Conservation (phyloP, 1,140 invertebrate species). For the Aphidius gifuensis region DNA sequence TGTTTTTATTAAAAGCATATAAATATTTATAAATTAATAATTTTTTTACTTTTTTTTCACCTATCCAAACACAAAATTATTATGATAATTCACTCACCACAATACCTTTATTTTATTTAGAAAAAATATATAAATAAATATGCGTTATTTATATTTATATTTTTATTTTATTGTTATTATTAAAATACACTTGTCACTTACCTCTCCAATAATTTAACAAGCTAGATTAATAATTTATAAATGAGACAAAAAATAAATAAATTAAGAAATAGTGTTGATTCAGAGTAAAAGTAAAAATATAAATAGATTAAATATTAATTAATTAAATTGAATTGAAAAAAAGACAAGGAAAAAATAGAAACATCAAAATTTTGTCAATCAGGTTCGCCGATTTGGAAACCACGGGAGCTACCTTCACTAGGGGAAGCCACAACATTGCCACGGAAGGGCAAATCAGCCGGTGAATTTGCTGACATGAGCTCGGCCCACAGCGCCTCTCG, state of each 20-base stretch:
- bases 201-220: neutral
- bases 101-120: neutral
- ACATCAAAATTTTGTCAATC: slow-evolving; percentile 26
- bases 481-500: slow-evolving; percentile 52
- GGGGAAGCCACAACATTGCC: slow-evolving; percentile 54
- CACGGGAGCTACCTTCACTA: slow-evolving; percentile 51
- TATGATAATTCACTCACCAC: neutral
- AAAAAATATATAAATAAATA: neutral
- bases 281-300: neutral
- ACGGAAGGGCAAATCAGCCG: slow-evolving; percentile 53
- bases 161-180: neutral
- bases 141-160: too few species aligned
- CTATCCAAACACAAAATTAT: neutral
- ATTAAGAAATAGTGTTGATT: slow-evolving; percentile 2
- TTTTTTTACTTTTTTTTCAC: neutral
- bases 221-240: neutral
- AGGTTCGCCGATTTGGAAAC: slow-evolving; percentile 56
- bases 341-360: slow-evolving; percentile 15
- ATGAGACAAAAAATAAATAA: neutral
- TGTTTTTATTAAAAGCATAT: neutral
- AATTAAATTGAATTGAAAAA: slow-evolving; percentile 3
- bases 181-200: neutral
- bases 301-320: neutral
- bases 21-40: slow-evolving; percentile 5
- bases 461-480: slow-evolving; percentile 51